Conservation (phyloP, 2,797 vertebrate species). For the Falco peregrinus region DNA sequence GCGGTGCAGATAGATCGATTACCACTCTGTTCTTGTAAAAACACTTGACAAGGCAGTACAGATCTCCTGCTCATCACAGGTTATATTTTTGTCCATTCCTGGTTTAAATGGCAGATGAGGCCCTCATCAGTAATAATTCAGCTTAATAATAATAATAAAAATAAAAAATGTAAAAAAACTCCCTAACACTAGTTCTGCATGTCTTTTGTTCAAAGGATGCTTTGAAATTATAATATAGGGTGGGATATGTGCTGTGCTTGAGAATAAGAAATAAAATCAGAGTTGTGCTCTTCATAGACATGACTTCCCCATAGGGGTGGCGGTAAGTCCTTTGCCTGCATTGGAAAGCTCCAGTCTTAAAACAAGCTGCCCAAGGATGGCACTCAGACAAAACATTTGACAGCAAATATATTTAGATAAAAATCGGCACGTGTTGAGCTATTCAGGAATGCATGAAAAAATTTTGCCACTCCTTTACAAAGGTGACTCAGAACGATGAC, state of each 20-base stretch:
- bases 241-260: background rate
- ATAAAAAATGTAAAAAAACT: background rate
- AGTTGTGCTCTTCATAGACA: background rate
- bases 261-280: background rate
- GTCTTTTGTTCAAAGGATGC: background rate
- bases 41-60: background rate
- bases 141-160: background rate
- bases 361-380: background rate
- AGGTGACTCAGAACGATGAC: conserved; percentile 16
- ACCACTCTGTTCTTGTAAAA: background rate
- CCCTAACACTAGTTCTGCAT: background rate
- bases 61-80: background rate
- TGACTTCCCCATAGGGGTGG: background rate
- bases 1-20: background rate
- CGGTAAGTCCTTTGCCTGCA: background rate
- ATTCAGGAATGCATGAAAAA: conserved; percentile 20
- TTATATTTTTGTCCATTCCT: background rate
- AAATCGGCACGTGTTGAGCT: background rate
- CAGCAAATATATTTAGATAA: conserved; percentile 30
- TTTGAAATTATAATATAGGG: background rate
- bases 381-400: background rate
- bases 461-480: conserved; percentile 1
- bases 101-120: background rate
- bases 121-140: background rate
- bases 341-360: background rate